These are phyloP conservation scores for Nasonia longicornis DNA, from an alignment of 1,140 invertebrate genomes.

Conservation along the genomic window DNA sequence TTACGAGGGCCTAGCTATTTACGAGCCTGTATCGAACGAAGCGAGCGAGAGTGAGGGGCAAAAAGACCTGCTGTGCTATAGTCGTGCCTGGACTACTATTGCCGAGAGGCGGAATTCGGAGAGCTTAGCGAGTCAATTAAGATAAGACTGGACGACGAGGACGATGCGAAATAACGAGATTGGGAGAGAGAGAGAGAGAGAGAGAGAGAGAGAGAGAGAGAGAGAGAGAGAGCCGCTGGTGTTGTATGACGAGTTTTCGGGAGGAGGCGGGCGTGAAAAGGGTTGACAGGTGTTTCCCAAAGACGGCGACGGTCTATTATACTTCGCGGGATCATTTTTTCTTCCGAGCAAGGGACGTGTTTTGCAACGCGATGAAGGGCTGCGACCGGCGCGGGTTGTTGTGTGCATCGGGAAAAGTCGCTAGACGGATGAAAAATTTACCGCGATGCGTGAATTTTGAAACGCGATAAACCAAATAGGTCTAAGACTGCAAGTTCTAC, in stretches of 20 bases:
- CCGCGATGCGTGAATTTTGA: neutral
- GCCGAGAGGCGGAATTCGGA: neutral
- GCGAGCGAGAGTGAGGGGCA: neutral
- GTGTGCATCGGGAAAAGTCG: too few species aligned
- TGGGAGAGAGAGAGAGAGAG: neutral
- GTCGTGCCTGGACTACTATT: constrained; percentile 2
- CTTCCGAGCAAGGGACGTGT: neutral
- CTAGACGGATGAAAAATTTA: too few species aligned
- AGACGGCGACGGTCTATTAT: neutral
- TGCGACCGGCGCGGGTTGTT: too few species aligned
- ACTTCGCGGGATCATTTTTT: neutral
- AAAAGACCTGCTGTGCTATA: neutral
- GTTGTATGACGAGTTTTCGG: neutral
- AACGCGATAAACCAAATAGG: constrained; percentile 1
- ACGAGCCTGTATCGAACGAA: neutral
- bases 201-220: neutral
- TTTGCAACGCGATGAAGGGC: neutral
- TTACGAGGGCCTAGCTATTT: constrained; percentile 25
- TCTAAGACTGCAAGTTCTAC: neutral
- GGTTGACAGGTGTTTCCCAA: constrained; percentile 23
- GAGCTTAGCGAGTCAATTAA: constrained; percentile 12
- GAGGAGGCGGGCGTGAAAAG: constrained; percentile 9
- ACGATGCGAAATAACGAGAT: constrained; percentile 15
- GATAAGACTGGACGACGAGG: constrained; percentile 3
- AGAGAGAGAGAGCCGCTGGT: neutral